Conservation (phyloP, 2,113 vertebrate species). For the Seriola aureovittata region DNA sequence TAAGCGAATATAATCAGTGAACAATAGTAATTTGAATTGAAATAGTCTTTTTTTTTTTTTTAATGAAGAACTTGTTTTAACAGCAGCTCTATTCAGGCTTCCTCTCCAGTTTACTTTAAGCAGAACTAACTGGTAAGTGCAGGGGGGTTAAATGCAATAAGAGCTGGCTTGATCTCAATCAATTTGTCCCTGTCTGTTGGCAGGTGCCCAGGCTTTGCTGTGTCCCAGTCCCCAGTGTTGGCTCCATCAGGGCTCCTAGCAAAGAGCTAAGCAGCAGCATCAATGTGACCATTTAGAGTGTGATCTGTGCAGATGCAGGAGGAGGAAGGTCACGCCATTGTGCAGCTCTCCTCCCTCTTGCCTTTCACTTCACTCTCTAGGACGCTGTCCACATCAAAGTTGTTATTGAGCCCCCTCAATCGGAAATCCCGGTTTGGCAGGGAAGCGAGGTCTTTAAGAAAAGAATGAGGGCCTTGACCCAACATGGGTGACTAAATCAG, state of each 20-base stretch:
- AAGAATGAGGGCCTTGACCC: constrained; percentile 79
- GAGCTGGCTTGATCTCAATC: constrained; percentile 80
- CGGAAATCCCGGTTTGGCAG: constrained; percentile 83
- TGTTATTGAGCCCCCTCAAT: constrained; percentile 78
- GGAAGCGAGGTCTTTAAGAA: constrained; percentile 67
- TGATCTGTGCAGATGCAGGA: constrained; percentile 81
- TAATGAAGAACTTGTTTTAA: neutral
- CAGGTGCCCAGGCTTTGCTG: constrained; percentile 73
- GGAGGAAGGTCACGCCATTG: constrained; percentile 79
- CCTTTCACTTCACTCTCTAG: constrained; percentile 76
- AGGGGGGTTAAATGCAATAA: constrained; percentile 67
- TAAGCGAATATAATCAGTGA: constrained; percentile 21
- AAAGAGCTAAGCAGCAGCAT: constrained; percentile 75
- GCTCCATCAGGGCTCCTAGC: constrained; percentile 75
- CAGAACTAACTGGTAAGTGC: constrained; percentile 56
- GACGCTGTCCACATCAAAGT: constrained; percentile 82
- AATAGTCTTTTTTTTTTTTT: neutral
- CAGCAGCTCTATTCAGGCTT: constrained; percentile 19
- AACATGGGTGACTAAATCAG: constrained; percentile 68
- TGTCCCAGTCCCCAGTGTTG: constrained; percentile 71
- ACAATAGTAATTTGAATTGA: constrained; percentile 13
- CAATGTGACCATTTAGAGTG: constrained; percentile 82
- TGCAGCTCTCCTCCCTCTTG: constrained; percentile 65
- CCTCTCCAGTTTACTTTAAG: constrained; percentile 49
- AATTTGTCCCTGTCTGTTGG: constrained; percentile 80